Evolutionary conservation across 1,140 invertebrate genomes (phyloP).

Genomic region (Megalonaias nervosa): DNA sequence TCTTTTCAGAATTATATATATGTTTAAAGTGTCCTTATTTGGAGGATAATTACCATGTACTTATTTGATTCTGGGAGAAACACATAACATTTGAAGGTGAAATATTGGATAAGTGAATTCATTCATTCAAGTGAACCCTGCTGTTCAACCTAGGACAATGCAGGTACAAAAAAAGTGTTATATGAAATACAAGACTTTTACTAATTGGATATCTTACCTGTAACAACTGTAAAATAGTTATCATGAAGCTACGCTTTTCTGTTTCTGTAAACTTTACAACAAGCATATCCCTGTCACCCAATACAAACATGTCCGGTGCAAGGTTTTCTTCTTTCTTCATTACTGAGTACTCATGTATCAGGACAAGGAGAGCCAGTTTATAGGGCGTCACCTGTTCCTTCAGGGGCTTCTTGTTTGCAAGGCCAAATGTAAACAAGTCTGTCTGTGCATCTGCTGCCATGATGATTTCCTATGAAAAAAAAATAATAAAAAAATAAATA

Average conservation of each 20-base stretch:
- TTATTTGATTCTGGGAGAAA: too few species aligned
- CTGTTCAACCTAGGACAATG: neutral
- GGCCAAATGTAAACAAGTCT: slow-evolving; percentile 45
- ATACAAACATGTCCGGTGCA: neutral
- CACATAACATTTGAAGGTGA: too few species aligned
- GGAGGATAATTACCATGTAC: too few species aligned
- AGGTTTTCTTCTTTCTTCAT: slow-evolving; percentile 34
- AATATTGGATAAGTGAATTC: too few species aligned
- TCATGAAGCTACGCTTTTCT: slow-evolving; percentile 65
- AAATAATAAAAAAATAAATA: too few species aligned
- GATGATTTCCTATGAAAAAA: too few species aligned
- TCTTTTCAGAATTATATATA: too few species aligned
- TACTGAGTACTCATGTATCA: slow-evolving; percentile 63
- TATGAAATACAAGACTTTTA: neutral
- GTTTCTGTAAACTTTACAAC: slow-evolving; percentile 48
- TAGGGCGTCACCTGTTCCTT: slow-evolving; percentile 68
- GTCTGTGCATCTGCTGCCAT: slow-evolving; percentile 21
- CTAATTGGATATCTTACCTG: slow-evolving; percentile 51
- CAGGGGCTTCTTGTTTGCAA: slow-evolving; percentile 37
- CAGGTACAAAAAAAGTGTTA: neutral
- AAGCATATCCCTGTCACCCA: neutral
- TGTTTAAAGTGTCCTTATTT: too few species aligned
- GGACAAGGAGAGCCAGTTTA: slow-evolving; percentile 64
- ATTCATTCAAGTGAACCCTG: too few species aligned
- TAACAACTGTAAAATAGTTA: slow-evolving; percentile 62